A percentile compares a stretch with the other conserved stretches of the same genome.
phyloP scores from a whole-genome alignment of 2,888 invertebrate genomes.

The Cantharis rustica region DNA sequence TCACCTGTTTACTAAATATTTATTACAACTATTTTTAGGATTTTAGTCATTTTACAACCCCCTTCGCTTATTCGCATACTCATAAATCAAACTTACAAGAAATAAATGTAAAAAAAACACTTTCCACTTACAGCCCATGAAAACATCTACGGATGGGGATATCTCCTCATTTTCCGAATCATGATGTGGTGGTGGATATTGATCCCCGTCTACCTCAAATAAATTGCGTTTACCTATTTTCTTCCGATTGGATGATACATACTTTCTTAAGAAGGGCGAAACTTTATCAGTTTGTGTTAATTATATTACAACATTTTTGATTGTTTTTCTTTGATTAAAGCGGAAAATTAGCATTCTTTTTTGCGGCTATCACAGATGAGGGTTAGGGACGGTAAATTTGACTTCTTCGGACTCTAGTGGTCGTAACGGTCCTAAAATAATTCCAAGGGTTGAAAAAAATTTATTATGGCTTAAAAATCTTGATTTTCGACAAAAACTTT shows the following conservation, averaged over 20 bases:
- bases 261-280: background rate
- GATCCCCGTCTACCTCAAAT: conserved; percentile 1
- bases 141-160: background rate
- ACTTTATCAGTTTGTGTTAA: background rate
- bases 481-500: too few species aligned
- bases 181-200: conserved; percentile 4
- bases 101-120: background rate
- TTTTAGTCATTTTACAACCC: background rate
- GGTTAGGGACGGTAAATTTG: too few species aligned
- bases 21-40: background rate
- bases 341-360: background rate
- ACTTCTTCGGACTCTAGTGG: too few species aligned
- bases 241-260: background rate
- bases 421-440: too few species aligned
- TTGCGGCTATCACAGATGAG: background rate
- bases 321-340: background rate
- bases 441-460: too few species aligned
- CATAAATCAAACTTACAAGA: background rate
- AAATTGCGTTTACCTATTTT: conserved; percentile 5
- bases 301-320: background rate
- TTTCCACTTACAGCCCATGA: background rate
- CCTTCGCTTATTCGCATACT: background rate
- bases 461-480: too few species aligned
- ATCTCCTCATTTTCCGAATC: conserved; percentile 5
- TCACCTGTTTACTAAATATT: background rate